A percentile compares a stretch with the other conserved stretches of the same genome.
Conservation (phyloP, 2,888 invertebrate species). For the Caradrina clavipalpis region DNA sequence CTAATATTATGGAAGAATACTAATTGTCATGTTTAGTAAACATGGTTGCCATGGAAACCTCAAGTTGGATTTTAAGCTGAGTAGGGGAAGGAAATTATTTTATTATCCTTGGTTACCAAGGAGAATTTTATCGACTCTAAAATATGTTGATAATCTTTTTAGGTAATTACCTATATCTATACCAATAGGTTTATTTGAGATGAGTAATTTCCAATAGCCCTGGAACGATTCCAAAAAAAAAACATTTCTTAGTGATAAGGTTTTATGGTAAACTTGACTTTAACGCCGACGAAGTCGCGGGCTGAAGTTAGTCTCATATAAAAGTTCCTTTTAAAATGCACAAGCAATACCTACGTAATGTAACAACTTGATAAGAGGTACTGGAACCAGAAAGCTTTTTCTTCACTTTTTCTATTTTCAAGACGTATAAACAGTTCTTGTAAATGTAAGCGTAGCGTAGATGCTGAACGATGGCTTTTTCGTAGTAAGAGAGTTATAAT, state of each 20-base stretch:
- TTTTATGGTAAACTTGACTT: too few relatives aligned
- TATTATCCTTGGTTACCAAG: constrained; percentile 10
- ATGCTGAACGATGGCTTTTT: constrained; percentile 19
- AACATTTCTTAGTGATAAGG: too few relatives aligned
- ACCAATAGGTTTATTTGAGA: too few relatives aligned
- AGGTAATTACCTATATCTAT: too few relatives aligned
- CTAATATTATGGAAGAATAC: constrained; percentile 29
- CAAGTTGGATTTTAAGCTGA: constrained; percentile 3
- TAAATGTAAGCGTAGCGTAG: not conserved
- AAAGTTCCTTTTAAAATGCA: too few relatives aligned
- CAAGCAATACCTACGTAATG: not conserved
- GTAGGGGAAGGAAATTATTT: constrained; percentile 1
- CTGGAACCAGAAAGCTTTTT: not conserved
- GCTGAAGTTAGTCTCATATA: too few relatives aligned
- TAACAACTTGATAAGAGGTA: not conserved
- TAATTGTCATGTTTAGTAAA: constrained; percentile 49
- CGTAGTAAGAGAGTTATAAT: constrained; percentile 32
- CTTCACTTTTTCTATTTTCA: constrained; percentile 11
- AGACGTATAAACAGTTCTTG: not conserved
- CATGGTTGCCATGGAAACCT: constrained; percentile 50
- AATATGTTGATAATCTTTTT: too few relatives aligned
- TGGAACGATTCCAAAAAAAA: too few relatives aligned
- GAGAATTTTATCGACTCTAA: not conserved
- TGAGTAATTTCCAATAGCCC: too few relatives aligned
- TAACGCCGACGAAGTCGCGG: too few relatives aligned